Base-by-base conservation (phyloP, 2,113 vertebrate genomes). In the Protobothrops mucrosquamatus region DNA sequence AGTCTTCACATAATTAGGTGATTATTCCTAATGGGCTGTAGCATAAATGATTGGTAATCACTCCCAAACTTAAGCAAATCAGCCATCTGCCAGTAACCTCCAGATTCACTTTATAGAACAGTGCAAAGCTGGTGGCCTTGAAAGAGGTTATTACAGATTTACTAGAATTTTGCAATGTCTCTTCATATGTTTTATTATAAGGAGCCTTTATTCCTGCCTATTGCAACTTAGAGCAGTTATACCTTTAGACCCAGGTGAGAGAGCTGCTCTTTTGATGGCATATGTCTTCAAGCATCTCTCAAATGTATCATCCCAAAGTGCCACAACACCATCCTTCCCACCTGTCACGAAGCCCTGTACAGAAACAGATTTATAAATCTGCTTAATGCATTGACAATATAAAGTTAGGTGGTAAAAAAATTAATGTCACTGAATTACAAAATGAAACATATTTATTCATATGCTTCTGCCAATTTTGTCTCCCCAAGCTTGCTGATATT, bases 231-330 rank as follows among this genome's bases (percentile, higher is more conserved):
- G 15, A 52, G 46, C 93, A 93, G 1, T 8, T 52, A 59, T 97
- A 99, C 99, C 99, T 99, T 99, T 99, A 34, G 99, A 99, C n/a
- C 98, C 97, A 0, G 99, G 97, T 7, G 99, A 99, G 57, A 99
- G 96, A 0, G 98, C 97, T 2, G 99, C 97, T 97, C 99, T 98
- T 97, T 99, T 99, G 96, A 99, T 99, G 96, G 99, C 98, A 0
- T 99, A 99, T 0, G 98, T 99, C 98, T 99, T 99, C 97, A 99
- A 94, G 96, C 99, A 99, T 92, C 99, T 97, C 95, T 99, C 99
- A 94, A 99, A 99, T 98, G 98, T 99, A 95, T 99, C 99, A 94
- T 99, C 99, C 99, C 99, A 99, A 74, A 99, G 98, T 59, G 99
- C 99, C 96, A 99, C 99, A 2, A 99, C 97, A 74, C 99, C 99